Percentiles rank a stretch among this genome's conserved stretches.
phyloP scores from a whole-genome alignment of 2,113 vertebrate species.

The Mugil cephalus region DNA sequence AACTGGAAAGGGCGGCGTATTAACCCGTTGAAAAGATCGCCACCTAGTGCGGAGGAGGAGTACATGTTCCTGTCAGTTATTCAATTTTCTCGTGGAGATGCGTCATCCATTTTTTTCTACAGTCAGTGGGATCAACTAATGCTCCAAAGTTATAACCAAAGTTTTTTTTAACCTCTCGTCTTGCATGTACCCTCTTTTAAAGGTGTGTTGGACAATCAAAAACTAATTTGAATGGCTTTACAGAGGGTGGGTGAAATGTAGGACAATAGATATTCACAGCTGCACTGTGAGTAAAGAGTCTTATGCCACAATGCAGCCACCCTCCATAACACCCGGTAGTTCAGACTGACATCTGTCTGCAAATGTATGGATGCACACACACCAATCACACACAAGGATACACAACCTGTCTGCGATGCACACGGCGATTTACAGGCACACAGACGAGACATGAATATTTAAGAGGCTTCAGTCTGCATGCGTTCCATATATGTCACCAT shows the following conservation, averaged over 20 bases:
- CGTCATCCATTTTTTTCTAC: too few species aligned
- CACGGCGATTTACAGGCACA: slow-evolving; percentile 50
- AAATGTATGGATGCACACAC: slow-evolving; percentile 33
- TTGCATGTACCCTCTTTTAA: too few species aligned
- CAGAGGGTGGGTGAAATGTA: slow-evolving; percentile 1
- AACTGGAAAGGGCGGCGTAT: too few species aligned
- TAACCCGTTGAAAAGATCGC: too few species aligned
- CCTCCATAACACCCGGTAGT: background rate
- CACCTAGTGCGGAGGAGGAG: too few species aligned
- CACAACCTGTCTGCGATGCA: slow-evolving; percentile 32
- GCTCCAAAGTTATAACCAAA: too few species aligned
- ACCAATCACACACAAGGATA: slow-evolving; percentile 20
- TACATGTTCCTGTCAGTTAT: too few species aligned
- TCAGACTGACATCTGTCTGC: slow-evolving; percentile 41
- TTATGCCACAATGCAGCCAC: background rate
- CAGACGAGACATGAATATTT: slow-evolving; percentile 82
- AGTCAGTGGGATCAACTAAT: too few species aligned
- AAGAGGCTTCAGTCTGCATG: slow-evolving; percentile 77
- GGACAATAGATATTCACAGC: slow-evolving; percentile 21
- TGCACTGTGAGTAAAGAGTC: slow-evolving; percentile 23
- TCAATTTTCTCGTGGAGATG: too few species aligned
- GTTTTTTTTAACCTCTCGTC: too few species aligned
- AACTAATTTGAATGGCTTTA: background rate
- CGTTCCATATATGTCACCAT: slow-evolving; percentile 83
- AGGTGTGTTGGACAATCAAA: too few species aligned